phyloP scores from a whole-genome alignment of 1,140 invertebrate genomes.

The Amphibalanus amphitrite region DNA sequence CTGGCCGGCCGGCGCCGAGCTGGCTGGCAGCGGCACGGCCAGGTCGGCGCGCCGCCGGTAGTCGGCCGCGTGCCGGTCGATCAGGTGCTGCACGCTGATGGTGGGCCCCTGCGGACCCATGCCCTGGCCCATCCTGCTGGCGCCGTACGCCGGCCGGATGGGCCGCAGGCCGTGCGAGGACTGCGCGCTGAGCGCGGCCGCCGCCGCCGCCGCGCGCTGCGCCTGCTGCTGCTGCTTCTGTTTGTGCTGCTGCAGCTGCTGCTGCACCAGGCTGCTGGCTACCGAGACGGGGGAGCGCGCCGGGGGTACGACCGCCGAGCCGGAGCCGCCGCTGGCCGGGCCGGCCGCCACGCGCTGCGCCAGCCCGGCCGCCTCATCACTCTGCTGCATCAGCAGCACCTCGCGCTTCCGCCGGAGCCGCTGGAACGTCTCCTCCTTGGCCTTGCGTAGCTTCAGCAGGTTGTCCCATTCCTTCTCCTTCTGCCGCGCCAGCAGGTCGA shows the following conservation, averaged over 20 bases:
- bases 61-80: constrained; percentile 43
- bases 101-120: constrained; percentile 49
- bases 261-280: neutral
- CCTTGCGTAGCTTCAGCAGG: constrained; percentile 52
- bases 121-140: constrained; percentile 9
- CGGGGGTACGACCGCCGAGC: neutral
- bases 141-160: constrained; percentile 17
- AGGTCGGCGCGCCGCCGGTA: constrained; percentile 5
- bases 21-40: neutral
- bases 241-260: constrained; percentile 16
- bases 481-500: constrained; percentile 24
- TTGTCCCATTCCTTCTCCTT: constrained; percentile 72
- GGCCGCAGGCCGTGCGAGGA: constrained; percentile 11
- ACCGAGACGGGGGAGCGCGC: neutral
- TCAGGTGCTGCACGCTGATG: constrained; percentile 60
- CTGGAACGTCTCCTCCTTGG: constrained; percentile 54
- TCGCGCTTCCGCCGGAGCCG: constrained; percentile 14
- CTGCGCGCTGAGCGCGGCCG: constrained; percentile 7
- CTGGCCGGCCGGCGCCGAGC: neutral
- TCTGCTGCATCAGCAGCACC: constrained; percentile 22
- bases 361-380: constrained; percentile 25
- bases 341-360: constrained; percentile 2
- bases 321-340: neutral
- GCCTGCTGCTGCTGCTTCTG: constrained; percentile 19
- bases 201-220: constrained; percentile 9